phyloP scores from a whole-genome alignment of 2,797 vertebrate species.

The Lacerta bilineata region DNA sequence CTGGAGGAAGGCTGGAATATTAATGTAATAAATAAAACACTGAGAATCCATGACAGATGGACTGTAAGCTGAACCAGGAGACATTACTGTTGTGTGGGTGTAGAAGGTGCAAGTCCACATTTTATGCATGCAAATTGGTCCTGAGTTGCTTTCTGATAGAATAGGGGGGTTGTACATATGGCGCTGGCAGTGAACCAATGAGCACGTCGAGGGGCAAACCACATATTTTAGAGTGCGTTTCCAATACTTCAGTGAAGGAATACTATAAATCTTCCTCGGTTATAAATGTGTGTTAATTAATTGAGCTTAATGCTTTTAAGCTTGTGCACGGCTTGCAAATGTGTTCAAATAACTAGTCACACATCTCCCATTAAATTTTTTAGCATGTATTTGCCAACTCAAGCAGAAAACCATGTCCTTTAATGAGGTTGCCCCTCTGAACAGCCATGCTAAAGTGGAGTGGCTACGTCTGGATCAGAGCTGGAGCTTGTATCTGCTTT shows the following conservation, averaged over 20 bases:
- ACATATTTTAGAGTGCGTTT: constrained; percentile 23
- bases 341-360: not conserved
- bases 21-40: not conserved
- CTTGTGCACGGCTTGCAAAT: constrained; percentile 11
- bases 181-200: constrained; percentile 19
- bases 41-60: constrained; percentile 21
- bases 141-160: constrained; percentile 10
- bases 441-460: not conserved
- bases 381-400: not conserved
- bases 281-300: constrained; percentile 35
- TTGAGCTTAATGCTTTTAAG: constrained; percentile 15
- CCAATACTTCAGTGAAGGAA: not conserved
- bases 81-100: not conserved
- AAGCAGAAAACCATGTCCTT: constrained; percentile 5
- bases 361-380: not conserved
- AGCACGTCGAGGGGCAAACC: not conserved
- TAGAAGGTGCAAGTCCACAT: not conserved
- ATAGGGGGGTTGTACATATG: constrained; percentile 13
- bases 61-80: constrained; percentile 13
- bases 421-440: not conserved
- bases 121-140: constrained; percentile 15
- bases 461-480: not conserved
- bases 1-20: constrained; percentile 6
- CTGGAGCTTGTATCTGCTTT: not conserved
- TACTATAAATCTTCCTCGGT: constrained; percentile 2